Evolutionary conservation across 2,888 invertebrate genomes (phyloP), one percentile per base, ranked within the genome.

Genomic region (Drosophila paracracens): DNA sequence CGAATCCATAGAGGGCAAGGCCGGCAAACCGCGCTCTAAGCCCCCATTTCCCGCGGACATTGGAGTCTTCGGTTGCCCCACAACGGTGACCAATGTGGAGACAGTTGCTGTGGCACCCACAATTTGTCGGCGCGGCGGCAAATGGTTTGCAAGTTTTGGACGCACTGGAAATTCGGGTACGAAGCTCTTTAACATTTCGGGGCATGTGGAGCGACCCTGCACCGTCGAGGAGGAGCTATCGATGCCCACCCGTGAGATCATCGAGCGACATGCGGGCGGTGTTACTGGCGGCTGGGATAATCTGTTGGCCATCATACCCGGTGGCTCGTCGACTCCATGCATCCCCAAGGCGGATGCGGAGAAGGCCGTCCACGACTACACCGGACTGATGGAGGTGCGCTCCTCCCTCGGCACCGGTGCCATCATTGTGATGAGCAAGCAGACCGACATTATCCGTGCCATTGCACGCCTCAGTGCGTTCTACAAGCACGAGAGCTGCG

Each of bases 181-280:
- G 0, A 99, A 99, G 58, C 94, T 90, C 0, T 91, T 89, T 4
- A 86, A 83, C 13, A 91, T 90, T 27, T 82, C 82, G 0, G 99
- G 99, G 0, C 99, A 99, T 91, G 99, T 99, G 1, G 63, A 81
- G 16, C 97, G 97, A 92, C 99, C 99, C 0, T 98, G 98, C 93
- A 99, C 99, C 0, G 98, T 99, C 0, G 99, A 99, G 93, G 99
- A 99, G 91, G 99, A 99, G 94, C 98, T 99, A 98, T 98, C 98
- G 63, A 97, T 99, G 70, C 97, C 98, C 0, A 94, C 99, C 63
- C 97, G 96, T 86, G 99, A 99, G 90, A 94, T 99, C 43, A 98
- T 99, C 65, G 99, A 99, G 93, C 94, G 96, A n/a, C 99, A 99
- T 93, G 97, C 98, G 7, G 99, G 99, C 0, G 99, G 99, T 4